Percentiles rank a stretch among this genome's conserved stretches.
Evolutionary conservation across 1,140 invertebrate species (phyloP).

Genomic region (Chironomus striatipennis): DNA sequence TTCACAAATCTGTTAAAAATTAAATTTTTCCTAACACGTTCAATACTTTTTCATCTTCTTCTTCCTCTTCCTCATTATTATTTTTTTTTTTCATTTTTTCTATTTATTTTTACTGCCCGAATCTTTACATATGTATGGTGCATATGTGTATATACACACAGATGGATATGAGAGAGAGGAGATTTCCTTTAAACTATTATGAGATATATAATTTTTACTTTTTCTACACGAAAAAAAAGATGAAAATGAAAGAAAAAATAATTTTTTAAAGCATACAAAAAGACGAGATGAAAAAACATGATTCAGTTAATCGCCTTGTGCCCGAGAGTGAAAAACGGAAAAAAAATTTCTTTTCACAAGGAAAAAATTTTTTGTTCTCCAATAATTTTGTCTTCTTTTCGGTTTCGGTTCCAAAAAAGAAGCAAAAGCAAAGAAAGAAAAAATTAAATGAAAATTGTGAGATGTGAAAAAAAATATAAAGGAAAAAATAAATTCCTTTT

Average conservation of each 20-base stretch:
- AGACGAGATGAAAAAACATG: conserved; percentile 21
- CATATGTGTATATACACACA: background rate
- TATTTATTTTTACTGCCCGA: background rate
- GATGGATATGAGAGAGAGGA: background rate
- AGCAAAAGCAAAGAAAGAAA: too few relatives aligned
- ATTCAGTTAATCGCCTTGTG: conserved; percentile 22
- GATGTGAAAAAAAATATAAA: too few relatives aligned
- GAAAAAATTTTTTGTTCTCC: too few relatives aligned
- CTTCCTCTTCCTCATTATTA: too few relatives aligned
- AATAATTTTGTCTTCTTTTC: background rate
- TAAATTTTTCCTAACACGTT: too few relatives aligned
- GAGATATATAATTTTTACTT: too few relatives aligned
- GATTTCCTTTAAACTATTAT: conserved; percentile 5
- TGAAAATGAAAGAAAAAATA: too few relatives aligned
- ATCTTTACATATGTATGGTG: background rate
- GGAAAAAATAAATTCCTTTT: background rate
- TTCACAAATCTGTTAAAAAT: too few relatives aligned
- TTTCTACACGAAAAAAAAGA: background rate
- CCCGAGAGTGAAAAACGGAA: conserved; percentile 6
- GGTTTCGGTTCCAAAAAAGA: background rate
- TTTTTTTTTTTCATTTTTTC: too few relatives aligned
- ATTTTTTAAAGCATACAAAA: background rate
- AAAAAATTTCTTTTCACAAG: background rate
- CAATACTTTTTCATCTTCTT: too few relatives aligned
- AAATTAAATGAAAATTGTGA: too few relatives aligned